Base-by-base conservation (phyloP, 2,113 vertebrate species). In the Brachirus orientalis region DNA sequence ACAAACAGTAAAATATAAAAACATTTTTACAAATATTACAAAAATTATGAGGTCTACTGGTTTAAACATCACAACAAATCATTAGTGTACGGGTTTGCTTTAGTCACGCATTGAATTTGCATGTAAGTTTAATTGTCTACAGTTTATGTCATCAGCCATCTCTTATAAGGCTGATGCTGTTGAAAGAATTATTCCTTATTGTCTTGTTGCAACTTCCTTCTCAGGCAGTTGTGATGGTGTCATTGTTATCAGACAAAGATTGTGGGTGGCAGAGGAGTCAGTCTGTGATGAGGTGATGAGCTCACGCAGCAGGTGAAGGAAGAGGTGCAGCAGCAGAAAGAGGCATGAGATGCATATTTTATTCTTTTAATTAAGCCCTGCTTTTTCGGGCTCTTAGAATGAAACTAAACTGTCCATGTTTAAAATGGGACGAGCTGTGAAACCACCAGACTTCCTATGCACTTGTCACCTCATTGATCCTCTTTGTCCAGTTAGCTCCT, bases 381-480 rank as follows among this genome's bases (percentile, higher is more conserved):
- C 0, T n/a, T n/a, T n/a, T n/a, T n/a, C n/a, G n/a, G n/a, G n/a
- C n/a, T n/a, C n/a, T n/a, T n/a, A n/a, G n/a, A 51, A 9, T 38
- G 5, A 35, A 0, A 50, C 35, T 4, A 7, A 41, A 14, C 33
- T 43, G 20, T 45, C 50, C 6, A 40, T 16, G 40, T 46, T 62
- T 57, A 51, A 62, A 54, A 58, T 46, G n/a, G 12, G 43, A 38
- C 36, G 36, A 59, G 13, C 43, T 46, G 53, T 68, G 51, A 54
- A 59, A 10, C 8, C 44, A 37, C 20, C n/a, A 8, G 17, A 40
- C 46, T 57, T 37, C 14, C 51, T 40, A 60, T 41, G 17, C 35
- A 38, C 37, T 37, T 53, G 1, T n/a, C n/a, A 16, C 22, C 22
- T 68, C 36, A 10, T 28, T 18, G n/a, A 36, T 37, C 46, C 28